Evolutionary conservation across 1,140 invertebrate genomes (phyloP).

Genomic region (Zaprionus kolodkinae): DNA sequence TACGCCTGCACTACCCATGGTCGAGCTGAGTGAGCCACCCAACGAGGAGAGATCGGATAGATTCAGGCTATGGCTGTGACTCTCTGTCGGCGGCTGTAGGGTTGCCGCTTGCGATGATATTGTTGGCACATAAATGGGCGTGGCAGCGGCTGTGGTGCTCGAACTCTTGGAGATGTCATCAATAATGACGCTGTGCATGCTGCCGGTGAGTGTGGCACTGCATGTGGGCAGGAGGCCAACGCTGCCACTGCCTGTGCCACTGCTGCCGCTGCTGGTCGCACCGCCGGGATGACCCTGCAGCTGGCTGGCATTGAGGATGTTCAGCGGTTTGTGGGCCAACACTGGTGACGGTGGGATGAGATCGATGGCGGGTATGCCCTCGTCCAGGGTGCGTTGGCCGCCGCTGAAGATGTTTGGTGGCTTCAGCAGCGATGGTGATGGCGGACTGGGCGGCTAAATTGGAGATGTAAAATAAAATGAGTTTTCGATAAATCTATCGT

Average conservation of each 20-base stretch:
- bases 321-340: constrained; percentile 75
- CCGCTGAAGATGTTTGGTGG: constrained; percentile 80
- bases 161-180: constrained; percentile 80
- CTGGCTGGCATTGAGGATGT: constrained; percentile 80
- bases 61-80: constrained; percentile 51
- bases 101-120: constrained; percentile 69
- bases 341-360: constrained; percentile 81
- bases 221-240: constrained; percentile 29
- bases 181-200: constrained; percentile 77
- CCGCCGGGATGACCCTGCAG: constrained; percentile 49
- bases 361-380: constrained; percentile 82
- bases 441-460: constrained; percentile 51
- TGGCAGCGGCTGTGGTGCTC: constrained; percentile 57
- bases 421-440: constrained; percentile 75
- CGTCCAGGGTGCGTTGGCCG: constrained; percentile 73
- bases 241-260: constrained; percentile 41
- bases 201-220: constrained; percentile 41
- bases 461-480: not conserved
- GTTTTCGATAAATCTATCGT: not conserved
- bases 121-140: constrained; percentile 78
- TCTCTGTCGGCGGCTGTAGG: constrained; percentile 47
- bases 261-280: not conserved
- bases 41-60: constrained; percentile 56
- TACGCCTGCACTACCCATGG: not conserved
- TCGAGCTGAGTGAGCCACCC: constrained; percentile 30